Conservation (phyloP, 2,888 invertebrate species). For the Carpatolechia fugitivella region DNA sequence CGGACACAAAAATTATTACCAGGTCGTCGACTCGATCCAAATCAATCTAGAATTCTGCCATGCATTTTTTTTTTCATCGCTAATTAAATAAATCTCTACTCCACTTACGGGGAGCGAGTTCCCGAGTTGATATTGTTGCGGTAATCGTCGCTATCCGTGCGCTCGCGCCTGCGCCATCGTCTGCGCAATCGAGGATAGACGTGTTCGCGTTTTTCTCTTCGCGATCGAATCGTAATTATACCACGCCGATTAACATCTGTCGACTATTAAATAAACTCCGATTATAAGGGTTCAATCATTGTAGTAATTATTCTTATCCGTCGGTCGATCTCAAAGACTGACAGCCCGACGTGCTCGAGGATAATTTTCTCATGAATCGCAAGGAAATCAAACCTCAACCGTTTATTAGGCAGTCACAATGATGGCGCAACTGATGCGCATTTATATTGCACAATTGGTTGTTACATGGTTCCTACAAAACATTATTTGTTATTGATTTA, state of each 20-base stretch:
- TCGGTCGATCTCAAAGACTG: constrained; percentile 73
- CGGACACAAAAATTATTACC: background rate
- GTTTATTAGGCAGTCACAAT: constrained; percentile 72
- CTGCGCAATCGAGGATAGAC: constrained; percentile 29
- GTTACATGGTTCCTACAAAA: background rate
- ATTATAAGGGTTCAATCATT: constrained; percentile 78
- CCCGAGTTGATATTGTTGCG: constrained; percentile 32
- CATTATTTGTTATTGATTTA: background rate
- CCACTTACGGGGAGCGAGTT: constrained; percentile 1
- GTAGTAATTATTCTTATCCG: constrained; percentile 79
- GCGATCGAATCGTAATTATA: constrained; percentile 74
- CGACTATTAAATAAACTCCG: constrained; percentile 75
- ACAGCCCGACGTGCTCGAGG: constrained; percentile 49
- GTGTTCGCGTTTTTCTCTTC: constrained; percentile 69
- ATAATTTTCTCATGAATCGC: constrained; percentile 78
- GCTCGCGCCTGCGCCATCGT: constrained; percentile 1
- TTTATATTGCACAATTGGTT: background rate
- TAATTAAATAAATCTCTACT: constrained; percentile 7
- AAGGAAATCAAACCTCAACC: constrained; percentile 71
- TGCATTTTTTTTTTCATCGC: background rate
- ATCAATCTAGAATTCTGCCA: constrained; percentile 3
- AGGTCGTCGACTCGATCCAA: background rate
- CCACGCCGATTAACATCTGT: constrained; percentile 76
- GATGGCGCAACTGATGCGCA: constrained; percentile 33
- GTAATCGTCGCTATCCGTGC: constrained; percentile 43